Percentiles rank a stretch among this genome's conserved stretches.
phyloP scores from a whole-genome alignment of 2,113 vertebrate species.

The Smithornis capensis region DNA sequence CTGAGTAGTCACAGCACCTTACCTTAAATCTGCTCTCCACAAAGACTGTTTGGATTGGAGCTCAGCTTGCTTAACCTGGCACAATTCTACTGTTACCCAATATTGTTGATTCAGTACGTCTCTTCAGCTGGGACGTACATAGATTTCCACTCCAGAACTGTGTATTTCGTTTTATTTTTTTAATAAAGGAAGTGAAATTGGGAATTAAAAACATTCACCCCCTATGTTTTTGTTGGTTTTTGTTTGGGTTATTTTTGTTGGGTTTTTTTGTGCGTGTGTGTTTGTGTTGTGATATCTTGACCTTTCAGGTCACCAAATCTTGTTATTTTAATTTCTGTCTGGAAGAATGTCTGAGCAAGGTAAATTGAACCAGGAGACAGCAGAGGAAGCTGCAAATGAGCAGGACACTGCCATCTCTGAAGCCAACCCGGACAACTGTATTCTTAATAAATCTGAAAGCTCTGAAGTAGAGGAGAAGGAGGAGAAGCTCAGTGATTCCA shows the following conservation, averaged over 20 bases:
- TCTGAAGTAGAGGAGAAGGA: conserved; percentile 76
- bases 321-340: conserved; percentile 70
- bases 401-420: conserved; percentile 50
- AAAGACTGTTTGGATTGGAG: background rate
- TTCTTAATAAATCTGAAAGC: conserved; percentile 75
- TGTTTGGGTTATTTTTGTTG: no score
- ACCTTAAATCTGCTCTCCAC: background rate
- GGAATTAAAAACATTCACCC: background rate
- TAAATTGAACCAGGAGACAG: conserved; percentile 67
- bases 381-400: conserved; percentile 69
- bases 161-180: background rate
- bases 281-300: conserved; percentile 38
- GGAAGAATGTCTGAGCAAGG: conserved; percentile 83
- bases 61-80: background rate
- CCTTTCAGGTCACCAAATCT: conserved; percentile 68
- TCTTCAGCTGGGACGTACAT: background rate
- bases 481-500: conserved; percentile 70
- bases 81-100: background rate
- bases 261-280: background rate
- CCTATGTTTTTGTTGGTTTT: background rate
- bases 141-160: background rate
- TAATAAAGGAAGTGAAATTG: background rate
- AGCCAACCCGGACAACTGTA: conserved; percentile 71
- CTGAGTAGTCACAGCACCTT: background rate
- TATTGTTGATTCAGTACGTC: background rate